These are phyloP conservation scores for Drosophila meridionalis DNA, from an alignment of 2,888 invertebrate genomes.

Conservation along the genomic window DNA sequence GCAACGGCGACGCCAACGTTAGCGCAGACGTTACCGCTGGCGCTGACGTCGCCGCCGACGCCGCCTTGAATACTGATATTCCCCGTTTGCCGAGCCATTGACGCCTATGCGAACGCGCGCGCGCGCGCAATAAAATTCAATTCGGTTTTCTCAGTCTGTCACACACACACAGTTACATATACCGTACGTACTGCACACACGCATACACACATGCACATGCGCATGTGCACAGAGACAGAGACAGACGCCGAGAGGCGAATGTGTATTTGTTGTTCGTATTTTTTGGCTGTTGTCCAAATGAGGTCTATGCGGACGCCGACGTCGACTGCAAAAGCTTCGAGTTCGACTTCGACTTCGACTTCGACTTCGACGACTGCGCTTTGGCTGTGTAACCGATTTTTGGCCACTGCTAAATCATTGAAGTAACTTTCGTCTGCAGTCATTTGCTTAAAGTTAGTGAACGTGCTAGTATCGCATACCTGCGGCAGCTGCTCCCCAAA, in stretches of 20 bases:
- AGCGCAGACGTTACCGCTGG: constrained; percentile 7
- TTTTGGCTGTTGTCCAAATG: constrained; percentile 43
- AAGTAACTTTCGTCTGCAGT: constrained; percentile 85
- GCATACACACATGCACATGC: neutral
- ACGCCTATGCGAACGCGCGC: constrained; percentile 35
- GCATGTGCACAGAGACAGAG: neutral
- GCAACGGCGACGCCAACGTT: neutral
- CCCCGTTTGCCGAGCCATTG: constrained; percentile 32
- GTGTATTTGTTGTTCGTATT: constrained; percentile 18
- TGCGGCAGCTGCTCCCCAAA: constrained; percentile 57
- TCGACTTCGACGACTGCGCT: constrained; percentile 42
- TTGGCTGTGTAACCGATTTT: constrained; percentile 78
- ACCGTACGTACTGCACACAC: neutral
- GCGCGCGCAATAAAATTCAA: constrained; percentile 65
- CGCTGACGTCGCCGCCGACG: constrained; percentile 21
- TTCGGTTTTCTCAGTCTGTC: constrained; percentile 49
- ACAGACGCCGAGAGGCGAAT: constrained; percentile 2
- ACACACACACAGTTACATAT: constrained; percentile 14
- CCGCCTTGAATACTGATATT: constrained; percentile 49
- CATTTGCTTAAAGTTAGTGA: constrained; percentile 85
- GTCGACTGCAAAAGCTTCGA: constrained; percentile 59
- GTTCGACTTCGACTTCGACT: constrained; percentile 12
- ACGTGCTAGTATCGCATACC: constrained; percentile 84
- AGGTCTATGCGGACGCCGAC: constrained; percentile 34
- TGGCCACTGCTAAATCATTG: constrained; percentile 84